A percentile compares a stretch with the other conserved stretches of the same genome.
Conservation (phyloP, 2,888 invertebrate genomes). For the Campoletis raptor region DNA sequence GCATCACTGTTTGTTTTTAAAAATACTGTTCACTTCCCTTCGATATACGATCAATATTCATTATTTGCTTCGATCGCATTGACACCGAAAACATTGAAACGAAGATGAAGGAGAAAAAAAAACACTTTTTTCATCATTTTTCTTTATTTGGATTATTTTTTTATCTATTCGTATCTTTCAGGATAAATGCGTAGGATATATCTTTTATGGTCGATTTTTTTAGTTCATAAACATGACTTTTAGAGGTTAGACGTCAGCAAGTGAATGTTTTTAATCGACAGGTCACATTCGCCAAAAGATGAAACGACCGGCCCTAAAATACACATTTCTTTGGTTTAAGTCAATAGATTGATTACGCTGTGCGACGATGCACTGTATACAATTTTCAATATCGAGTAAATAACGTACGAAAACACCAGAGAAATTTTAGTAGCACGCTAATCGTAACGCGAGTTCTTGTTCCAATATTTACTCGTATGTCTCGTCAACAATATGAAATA, state of each 20-base stretch:
- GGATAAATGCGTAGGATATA: not conserved
- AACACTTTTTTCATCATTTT: not conserved
- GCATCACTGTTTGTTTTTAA: not conserved
- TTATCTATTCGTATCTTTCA: constrained; percentile 2
- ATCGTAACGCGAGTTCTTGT: not conserved
- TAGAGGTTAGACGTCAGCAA: not conserved
- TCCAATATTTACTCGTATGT: not conserved
- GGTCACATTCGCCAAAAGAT: not conserved
- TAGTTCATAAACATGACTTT: not conserved
- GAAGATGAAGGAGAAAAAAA: not conserved
- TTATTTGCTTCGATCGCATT: not conserved
- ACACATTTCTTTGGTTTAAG: not conserved
- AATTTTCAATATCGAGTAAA: not conserved
- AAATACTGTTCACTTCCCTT: not conserved
- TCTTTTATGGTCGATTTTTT: not conserved
- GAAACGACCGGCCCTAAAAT: not conserved
- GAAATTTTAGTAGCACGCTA: not conserved
- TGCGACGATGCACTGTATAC: not conserved
- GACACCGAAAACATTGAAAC: not conserved
- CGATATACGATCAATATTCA: not conserved
- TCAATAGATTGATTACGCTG: not conserved
- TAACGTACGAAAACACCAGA: not conserved
- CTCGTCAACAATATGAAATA: not conserved
- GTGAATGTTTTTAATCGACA: not conserved
- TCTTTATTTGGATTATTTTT: not conserved